Base-by-base conservation (phyloP, 2,113 vertebrate genomes). In the Neopipo cinnamomea region DNA sequence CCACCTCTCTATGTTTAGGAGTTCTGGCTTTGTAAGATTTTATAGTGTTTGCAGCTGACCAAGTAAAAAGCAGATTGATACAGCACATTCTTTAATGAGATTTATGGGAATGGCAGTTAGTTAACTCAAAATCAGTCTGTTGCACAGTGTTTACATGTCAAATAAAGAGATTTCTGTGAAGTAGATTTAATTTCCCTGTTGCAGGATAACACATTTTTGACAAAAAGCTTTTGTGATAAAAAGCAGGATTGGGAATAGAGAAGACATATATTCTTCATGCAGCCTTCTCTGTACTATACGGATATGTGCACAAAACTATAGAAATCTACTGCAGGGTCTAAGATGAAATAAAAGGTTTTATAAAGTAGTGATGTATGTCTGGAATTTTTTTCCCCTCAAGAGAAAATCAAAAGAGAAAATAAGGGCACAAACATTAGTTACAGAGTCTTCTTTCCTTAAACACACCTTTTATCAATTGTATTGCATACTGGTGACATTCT, bases 211-310 rank as follows among this genome's bases (percentile, higher is more conserved):
- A 63, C 6, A 22, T 30, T 94, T 87, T 46, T 95, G 20, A 92
- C 66, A 73, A 92, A 95, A 68, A 86, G 9, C 20, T 94, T 95
- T 67, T 75, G 52, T 72, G 70, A 86, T 91, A 80, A n/a, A 85
- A 92, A 41, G 33, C 49, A 89, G 28, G 14, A 17, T 37, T 88
- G 46, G 37, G 71, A 83, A 58, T 19, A 84, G 30, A 74, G 37
- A 74, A 61, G 68, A 49, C 61, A 88, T 46, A 59, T 81, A 49
- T 70, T 25, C 55, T 67, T 37, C 66, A 23, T 30, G 37, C 25
- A 70, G 28, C 17, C 22, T 71, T 74, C 61, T 78, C 52, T 61
- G 20, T 68, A 33, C 28, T 58, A 1, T 49, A 49, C 50, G 70
- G 88, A 35, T 31, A 72, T 35, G 22, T 77, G 55, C 46, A 70